A percentile compares a stretch with the other conserved stretches of the same genome.
Evolutionary conservation across 2,888 invertebrate species (phyloP).

Genomic region (Alviniconcha strummeri): DNA sequence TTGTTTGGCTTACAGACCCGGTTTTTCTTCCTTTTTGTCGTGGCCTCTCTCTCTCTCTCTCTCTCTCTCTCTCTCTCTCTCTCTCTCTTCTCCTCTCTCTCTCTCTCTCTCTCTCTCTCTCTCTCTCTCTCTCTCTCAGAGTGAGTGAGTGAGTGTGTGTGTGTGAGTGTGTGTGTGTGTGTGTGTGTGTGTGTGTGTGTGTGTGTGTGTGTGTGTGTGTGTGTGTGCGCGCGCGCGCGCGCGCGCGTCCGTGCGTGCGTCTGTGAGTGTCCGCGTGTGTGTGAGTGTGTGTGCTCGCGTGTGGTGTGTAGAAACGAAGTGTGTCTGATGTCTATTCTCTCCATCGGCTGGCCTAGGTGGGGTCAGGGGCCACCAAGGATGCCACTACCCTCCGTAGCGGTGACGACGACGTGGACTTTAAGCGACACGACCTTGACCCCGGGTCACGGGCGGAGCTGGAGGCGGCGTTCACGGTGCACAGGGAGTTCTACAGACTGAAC

Average conservation of each 20-base stretch:
- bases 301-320: neutral
- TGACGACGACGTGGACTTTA: slow-evolving; percentile 53
- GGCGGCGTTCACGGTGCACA: slow-evolving; percentile 55
- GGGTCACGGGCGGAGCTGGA: slow-evolving; percentile 57
- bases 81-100: neutral
- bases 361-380: slow-evolving; percentile 25
- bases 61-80: neutral
- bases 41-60: neutral
- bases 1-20: neutral
- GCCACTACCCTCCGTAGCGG: slow-evolving; percentile 32
- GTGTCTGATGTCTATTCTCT: too few species aligned
- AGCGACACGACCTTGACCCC: slow-evolving; percentile 59
- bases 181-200: neutral
- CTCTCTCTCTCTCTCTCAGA: neutral
- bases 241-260: neutral
- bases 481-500: slow-evolving; percentile 60
- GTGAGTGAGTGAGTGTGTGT: neutral
- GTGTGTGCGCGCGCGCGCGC: neutral
- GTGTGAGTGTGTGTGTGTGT: neutral
- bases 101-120: neutral
- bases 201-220: neutral
- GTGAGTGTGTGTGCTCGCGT: neutral
- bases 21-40: neutral
- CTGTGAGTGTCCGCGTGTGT: neutral
- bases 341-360: slow-evolving; percentile 2